Conservation (phyloP, 2,113 vertebrate genomes). For the Ceyx margarethae region DNA sequence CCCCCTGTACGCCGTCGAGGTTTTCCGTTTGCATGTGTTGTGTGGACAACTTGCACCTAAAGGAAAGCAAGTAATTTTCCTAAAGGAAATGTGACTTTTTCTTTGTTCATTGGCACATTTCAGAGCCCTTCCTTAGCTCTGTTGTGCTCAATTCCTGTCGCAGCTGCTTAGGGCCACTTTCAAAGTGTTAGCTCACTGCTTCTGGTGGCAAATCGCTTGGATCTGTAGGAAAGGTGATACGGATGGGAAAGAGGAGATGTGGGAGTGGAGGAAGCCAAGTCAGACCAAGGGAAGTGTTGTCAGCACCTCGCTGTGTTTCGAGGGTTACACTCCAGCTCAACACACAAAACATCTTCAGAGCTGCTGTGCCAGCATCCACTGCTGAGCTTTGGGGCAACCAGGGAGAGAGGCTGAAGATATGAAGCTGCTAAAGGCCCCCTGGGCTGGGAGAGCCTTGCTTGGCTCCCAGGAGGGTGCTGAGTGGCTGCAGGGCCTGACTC, state of each 20-base stretch:
- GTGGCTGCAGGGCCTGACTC: background rate
- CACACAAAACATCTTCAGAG: fast-evolving
- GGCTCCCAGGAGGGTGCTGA: background rate
- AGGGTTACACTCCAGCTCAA: no score
- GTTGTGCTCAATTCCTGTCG: background rate
- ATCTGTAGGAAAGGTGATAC: background rate
- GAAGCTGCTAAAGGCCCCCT: fast-evolving
- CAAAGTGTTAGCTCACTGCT: fast-evolving
- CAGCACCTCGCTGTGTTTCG: background rate
- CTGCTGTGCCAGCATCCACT: background rate
- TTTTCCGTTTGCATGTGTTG: fast-evolving
- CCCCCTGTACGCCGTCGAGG: background rate
- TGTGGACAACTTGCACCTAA: background rate
- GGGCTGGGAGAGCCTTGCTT: background rate
- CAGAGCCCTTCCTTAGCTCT: background rate
- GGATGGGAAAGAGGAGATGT: background rate
- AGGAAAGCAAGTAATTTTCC: no score
- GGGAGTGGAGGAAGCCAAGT: background rate
- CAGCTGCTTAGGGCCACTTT: background rate
- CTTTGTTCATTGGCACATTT: background rate
- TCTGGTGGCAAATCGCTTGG: background rate
- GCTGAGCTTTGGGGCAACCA: background rate
- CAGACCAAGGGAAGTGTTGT: background rate
- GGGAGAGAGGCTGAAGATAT: background rate
- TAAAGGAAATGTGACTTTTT: background rate